These are phyloP conservation scores for Luehdorfia chinensis DNA, from an alignment of 1,140 invertebrate genomes.

Conservation along the genomic window DNA sequence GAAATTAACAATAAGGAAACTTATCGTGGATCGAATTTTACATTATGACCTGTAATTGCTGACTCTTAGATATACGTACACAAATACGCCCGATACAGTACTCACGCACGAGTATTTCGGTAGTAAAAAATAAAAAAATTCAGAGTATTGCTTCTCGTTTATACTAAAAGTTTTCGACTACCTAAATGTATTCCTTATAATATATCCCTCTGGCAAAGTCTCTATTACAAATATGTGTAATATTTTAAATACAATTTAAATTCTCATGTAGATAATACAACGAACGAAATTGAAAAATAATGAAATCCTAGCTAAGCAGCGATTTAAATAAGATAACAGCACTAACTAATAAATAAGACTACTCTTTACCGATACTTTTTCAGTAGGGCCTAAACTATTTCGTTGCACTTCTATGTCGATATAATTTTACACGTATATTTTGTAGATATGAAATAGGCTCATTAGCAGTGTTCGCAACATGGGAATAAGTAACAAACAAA, in stretches of 20 bases:
- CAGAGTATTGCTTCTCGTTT: conserved; percentile 75
- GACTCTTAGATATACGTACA: conserved; percentile 5
- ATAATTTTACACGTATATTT: conserved; percentile 16
- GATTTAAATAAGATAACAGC: conserved; percentile 33
- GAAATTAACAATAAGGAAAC: conserved; percentile 24
- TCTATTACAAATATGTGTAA: conserved; percentile 35
- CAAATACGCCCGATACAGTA: background rate
- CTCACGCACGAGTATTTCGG: conserved; percentile 48
- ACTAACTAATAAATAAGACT: conserved; percentile 49
- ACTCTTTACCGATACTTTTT: background rate
- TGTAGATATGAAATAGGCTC: too few species aligned
- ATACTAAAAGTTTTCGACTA: conserved; percentile 71
- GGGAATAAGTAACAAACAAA: too few species aligned
- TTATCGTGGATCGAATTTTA: conserved; percentile 7
- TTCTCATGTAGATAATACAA: conserved; percentile 22
- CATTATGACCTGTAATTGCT: conserved; percentile 6
- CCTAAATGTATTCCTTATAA: conserved; percentile 59
- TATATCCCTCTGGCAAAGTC: conserved; percentile 69
- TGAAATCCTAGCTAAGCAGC: conserved; percentile 27
- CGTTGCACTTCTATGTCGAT: conserved; percentile 41
- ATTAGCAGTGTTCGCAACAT: too few species aligned
- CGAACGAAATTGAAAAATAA: conserved; percentile 30
- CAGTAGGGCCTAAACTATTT: conserved; percentile 29
- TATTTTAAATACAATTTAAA: conserved; percentile 27
- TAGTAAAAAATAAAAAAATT: conserved; percentile 66